Evolutionary conservation across 2,797 vertebrate species (phyloP).

Genomic region (Microctenopoma stevenorrisi): DNA sequence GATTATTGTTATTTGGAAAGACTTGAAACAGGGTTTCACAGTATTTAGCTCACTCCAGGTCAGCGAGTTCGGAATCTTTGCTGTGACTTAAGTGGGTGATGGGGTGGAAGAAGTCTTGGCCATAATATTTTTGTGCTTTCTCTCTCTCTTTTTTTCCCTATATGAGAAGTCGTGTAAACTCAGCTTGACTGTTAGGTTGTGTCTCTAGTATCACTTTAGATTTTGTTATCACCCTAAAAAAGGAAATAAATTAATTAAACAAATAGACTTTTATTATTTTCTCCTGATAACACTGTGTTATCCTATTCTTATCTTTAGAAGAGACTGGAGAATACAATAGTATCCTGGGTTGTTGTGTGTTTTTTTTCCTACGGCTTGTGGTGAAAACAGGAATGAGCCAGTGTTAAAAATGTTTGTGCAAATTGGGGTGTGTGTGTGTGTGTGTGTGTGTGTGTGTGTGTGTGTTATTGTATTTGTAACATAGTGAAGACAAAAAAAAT

Average conservation of each 20-base stretch:
- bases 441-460: conserved; percentile 8
- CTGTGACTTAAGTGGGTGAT: conserved; percentile 50
- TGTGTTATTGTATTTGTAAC: no score
- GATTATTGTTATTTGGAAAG: conserved; percentile 66
- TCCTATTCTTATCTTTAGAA: conserved; percentile 47
- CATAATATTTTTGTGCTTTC: conserved; percentile 3
- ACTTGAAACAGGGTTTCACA: conserved; percentile 55
- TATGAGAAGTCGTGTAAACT: conserved; percentile 7
- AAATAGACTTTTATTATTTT: conserved; percentile 28
- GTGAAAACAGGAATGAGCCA: conserved; percentile 51
- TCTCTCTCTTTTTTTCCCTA: conserved; percentile 24
- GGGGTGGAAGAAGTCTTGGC: conserved; percentile 28
- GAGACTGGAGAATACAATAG: conserved; percentile 51
- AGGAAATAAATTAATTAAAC: conserved; percentile 46
- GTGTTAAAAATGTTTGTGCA: conserved; percentile 32
- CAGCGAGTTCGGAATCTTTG: conserved; percentile 54
- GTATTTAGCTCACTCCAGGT: conserved; percentile 40
- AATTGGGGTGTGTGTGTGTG: conserved; percentile 1
- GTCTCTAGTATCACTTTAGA: conserved; percentile 24
- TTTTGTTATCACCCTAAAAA: conserved; percentile 27
- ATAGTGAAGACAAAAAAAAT: no score
- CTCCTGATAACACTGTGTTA: conserved; percentile 30
- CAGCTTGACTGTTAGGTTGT: background rate
- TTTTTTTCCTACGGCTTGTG: conserved; percentile 43
- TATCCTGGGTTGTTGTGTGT: conserved; percentile 56